Percentiles rank a stretch among this genome's conserved stretches.
phyloP scores from a whole-genome alignment of 2,113 vertebrate species.

The Chloroceryle aenea region DNA sequence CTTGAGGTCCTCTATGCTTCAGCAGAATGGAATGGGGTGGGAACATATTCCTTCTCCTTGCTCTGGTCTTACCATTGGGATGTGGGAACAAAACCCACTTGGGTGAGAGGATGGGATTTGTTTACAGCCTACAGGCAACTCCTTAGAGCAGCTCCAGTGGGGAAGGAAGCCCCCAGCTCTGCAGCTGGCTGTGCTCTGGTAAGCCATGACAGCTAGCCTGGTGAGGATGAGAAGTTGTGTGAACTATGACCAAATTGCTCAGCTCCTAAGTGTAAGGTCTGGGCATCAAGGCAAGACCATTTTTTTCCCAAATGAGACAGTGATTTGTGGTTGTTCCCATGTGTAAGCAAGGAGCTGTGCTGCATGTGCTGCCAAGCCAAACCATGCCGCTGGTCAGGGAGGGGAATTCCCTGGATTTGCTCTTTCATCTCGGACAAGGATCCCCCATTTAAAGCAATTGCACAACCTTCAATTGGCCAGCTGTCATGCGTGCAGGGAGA shows the following conservation, averaged over 20 bases:
- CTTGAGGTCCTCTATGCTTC: not conserved
- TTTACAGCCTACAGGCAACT: not conserved
- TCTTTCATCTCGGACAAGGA: conserved; percentile 1
- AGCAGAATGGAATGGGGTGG: not conserved
- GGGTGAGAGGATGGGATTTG: not conserved
- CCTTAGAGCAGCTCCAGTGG: not conserved
- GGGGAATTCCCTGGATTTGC: conserved; percentile 39
- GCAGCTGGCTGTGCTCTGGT: not conserved
- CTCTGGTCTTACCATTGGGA: not conserved
- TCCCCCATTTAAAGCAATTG: accelerated
- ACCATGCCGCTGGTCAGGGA: not conserved
- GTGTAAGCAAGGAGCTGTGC: accelerated
- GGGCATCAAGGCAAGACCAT: accelerated
- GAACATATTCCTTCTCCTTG: not conserved
- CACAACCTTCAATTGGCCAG: not conserved
- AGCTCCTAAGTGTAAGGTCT: not conserved
- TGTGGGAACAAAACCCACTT: not conserved
- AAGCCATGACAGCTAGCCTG: not conserved
- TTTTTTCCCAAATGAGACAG: not conserved
- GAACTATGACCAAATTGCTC: not conserved
- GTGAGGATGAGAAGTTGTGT: not conserved
- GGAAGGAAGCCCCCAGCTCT: not conserved
- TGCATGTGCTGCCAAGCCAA: not conserved
- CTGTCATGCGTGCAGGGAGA: not conserved
- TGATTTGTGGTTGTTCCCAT: not conserved